phyloP scores from a whole-genome alignment of 1,140 invertebrate genomes.

The Hycleus phaleratus region DNA sequence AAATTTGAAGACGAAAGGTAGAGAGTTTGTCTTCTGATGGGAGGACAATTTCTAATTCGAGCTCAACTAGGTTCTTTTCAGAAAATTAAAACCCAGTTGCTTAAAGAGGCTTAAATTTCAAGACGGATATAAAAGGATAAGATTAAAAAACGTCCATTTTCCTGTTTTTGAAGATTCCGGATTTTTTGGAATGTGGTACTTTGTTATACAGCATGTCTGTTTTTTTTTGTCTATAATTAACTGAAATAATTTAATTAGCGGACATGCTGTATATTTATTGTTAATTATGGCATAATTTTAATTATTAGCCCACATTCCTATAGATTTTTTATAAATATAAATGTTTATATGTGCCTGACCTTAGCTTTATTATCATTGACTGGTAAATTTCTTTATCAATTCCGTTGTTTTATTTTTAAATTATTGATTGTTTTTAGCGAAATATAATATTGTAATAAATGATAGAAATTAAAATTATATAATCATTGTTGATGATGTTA shows the following conservation, averaged over 20 bases:
- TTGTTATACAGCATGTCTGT: no score
- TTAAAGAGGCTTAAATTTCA: conserved; percentile 2
- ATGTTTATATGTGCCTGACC: conserved; percentile 20
- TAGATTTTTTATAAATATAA: conserved; percentile 7
- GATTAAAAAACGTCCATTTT: conserved; percentile 7
- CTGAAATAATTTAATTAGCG: no score
- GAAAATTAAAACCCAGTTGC: conserved; percentile 3
- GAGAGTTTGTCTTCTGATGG: no score
- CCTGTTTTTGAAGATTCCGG: neutral
- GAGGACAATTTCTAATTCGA: no score
- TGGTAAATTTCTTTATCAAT: no score
- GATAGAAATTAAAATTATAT: conserved; percentile 5
- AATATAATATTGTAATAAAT: neutral
- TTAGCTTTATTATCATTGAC: conserved; percentile 3
- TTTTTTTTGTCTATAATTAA: no score
- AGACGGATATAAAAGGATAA: neutral
- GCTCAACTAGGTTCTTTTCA: neutral
- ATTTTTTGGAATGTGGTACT: no score
- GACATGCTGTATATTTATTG: no score
- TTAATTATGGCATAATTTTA: no score
- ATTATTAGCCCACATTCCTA: conserved; percentile 1
- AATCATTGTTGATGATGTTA: conserved; percentile 18
- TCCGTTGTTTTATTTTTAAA: no score
- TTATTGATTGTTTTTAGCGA: neutral
- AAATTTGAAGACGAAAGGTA: neutral